Conservation (phyloP, 2,113 vertebrate genomes). For the Phalacrocorax aristotelis region DNA sequence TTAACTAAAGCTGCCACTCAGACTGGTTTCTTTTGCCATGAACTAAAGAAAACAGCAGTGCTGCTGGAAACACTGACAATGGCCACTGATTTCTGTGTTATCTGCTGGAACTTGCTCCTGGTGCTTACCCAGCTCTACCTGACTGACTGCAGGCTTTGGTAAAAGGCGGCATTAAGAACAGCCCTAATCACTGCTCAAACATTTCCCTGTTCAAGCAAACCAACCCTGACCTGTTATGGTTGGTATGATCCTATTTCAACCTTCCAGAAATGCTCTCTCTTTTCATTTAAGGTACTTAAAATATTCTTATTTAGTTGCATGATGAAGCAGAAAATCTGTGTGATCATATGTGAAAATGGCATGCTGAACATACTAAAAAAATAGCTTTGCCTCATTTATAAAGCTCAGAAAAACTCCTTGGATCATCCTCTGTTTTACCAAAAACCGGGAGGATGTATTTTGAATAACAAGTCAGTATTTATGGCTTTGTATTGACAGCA, state of each 20-base stretch:
- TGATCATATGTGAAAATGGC: rapidly evolving
- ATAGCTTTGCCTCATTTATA: not conserved
- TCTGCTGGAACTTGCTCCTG: not conserved
- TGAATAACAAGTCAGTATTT: not conserved
- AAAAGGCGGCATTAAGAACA: not conserved
- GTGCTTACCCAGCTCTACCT: not conserved
- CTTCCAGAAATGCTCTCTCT: not conserved
- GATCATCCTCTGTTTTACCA: not conserved
- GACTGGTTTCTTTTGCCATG: not conserved
- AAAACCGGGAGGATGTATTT: not conserved
- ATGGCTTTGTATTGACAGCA: not conserved
- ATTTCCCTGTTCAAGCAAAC: not conserved
- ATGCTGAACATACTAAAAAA: not conserved
- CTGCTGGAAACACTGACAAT: not conserved
- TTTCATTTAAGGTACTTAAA: not conserved
- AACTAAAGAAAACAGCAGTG: not conserved
- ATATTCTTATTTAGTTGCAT: not conserved
- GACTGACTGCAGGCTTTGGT: not conserved
- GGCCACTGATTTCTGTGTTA: not conserved
- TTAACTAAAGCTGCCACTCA: not conserved
- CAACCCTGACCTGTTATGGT: not conserved
- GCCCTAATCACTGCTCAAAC: not conserved
- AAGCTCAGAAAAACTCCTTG: not conserved
- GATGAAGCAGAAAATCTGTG: not conserved
- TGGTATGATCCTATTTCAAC: not conserved